phyloP scores from a whole-genome alignment of 2,888 invertebrate genomes.

The Sinodicranocentrus sp. region DNA sequence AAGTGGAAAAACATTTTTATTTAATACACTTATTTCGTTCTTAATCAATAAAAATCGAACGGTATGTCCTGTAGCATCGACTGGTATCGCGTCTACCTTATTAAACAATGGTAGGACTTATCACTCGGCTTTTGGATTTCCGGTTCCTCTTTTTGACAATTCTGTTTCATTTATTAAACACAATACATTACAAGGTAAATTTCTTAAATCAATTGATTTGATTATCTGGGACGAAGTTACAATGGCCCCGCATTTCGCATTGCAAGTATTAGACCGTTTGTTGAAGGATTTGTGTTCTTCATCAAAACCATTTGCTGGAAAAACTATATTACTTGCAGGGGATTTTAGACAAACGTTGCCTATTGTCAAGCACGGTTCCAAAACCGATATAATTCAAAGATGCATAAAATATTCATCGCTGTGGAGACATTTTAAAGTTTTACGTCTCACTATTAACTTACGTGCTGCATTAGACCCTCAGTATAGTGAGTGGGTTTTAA shows the following conservation, averaged over 20 bases:
- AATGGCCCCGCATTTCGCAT: conserved; percentile 57
- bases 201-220: conserved; percentile 12
- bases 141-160: conserved; percentile 56
- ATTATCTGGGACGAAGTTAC: conserved; percentile 71
- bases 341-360: conserved; percentile 71
- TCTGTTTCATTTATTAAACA: conserved; percentile 44
- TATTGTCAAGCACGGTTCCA: conserved; percentile 57
- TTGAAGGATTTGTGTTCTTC: conserved; percentile 42
- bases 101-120: conserved; percentile 78
- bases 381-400: conserved; percentile 54
- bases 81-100: conserved; percentile 76
- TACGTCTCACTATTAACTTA: conserved; percentile 62
- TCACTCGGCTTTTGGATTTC: conserved; percentile 77
- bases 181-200: conserved; percentile 30
- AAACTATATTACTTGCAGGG: conserved; percentile 67
- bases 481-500: conserved; percentile 64
- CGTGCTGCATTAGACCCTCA: conserved; percentile 27
- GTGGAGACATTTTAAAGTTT: conserved; percentile 53
- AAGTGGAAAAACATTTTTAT: conserved; percentile 77
- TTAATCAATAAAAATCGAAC: not conserved
- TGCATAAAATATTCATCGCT: conserved; percentile 51
- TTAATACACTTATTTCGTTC: conserved; percentile 54
- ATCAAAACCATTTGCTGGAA: conserved; percentile 70
- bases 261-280: conserved; percentile 11
- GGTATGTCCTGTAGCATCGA: conserved; percentile 68